These are phyloP conservation scores for Pseudobourletiella spinata DNA, from an alignment of 1,140 invertebrate species.

Conservation along the genomic window DNA sequence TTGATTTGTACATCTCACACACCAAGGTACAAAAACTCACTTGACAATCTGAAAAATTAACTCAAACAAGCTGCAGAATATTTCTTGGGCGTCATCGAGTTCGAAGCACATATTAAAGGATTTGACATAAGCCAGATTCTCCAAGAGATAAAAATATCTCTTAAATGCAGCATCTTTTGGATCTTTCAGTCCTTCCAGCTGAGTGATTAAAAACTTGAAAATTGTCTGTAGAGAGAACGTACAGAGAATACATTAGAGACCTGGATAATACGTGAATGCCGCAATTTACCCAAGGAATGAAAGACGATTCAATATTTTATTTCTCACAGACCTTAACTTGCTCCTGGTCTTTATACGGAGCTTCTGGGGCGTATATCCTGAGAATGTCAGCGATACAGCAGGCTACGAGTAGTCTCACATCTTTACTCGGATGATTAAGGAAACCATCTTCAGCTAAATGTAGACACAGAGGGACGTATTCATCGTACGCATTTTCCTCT, in stretches of 20 bases:
- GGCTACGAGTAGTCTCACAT: slow-evolving; percentile 88
- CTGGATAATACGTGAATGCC: too few species aligned
- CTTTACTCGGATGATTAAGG: slow-evolving; percentile 76
- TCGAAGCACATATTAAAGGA: slow-evolving; percentile 99
- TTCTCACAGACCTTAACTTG: slow-evolving; percentile 73
- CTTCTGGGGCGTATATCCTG: slow-evolving; percentile 95
- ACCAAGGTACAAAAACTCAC: too few species aligned
- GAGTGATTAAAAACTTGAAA: slow-evolving; percentile 91
- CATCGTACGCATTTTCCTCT: slow-evolving; percentile 86
- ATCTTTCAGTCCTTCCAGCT: slow-evolving; percentile 85
- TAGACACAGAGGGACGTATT: slow-evolving; percentile 86
- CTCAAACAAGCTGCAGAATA: slow-evolving; percentile 86
- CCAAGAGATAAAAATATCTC: slow-evolving; percentile 88
- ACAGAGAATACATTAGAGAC: too few species aligned
- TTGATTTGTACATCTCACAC: not conserved
- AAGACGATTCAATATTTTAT: not conserved
- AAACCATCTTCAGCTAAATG: slow-evolving; percentile 89
- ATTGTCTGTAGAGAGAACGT: slow-evolving; percentile 77
- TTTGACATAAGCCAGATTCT: slow-evolving; percentile 96
- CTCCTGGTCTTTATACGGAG: slow-evolving; percentile 90
- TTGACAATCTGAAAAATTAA: slow-evolving; percentile 96
- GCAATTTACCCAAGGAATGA: too few species aligned
- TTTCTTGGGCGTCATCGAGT: slow-evolving; percentile 92
- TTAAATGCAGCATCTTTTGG: slow-evolving; percentile 96
- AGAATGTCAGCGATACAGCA: slow-evolving; percentile 97